Conservation (phyloP, 2,797 vertebrate genomes). For the Acanthopagrus latus region DNA sequence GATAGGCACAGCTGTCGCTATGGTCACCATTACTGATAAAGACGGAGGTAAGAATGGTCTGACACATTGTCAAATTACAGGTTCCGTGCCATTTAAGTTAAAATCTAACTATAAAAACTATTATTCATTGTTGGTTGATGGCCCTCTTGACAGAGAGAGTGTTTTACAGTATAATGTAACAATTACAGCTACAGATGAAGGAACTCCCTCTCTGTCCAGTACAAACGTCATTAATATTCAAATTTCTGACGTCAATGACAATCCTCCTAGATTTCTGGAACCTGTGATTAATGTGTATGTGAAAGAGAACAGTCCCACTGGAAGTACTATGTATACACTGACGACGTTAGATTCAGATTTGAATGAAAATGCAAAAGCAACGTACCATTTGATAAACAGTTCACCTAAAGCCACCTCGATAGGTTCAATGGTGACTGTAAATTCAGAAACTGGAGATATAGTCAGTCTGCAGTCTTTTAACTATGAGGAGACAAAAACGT, state of each 20-base stretch:
- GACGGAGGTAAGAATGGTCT: constrained; percentile 79
- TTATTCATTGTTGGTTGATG: constrained; percentile 79
- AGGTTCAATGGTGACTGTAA: constrained; percentile 86
- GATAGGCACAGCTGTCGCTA: constrained; percentile 74
- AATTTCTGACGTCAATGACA: constrained; percentile 80
- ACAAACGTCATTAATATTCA: constrained; percentile 64
- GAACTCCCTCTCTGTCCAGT: constrained; percentile 70
- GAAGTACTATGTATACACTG: constrained; percentile 60
- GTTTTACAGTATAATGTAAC: constrained; percentile 69
- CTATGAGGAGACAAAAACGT: constrained; percentile 68
- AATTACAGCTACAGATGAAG: constrained; percentile 75
- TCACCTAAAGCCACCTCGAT: constrained; percentile 79
- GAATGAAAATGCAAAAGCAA: constrained; percentile 85
- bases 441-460: constrained; percentile 83
- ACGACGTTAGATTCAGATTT: constrained; percentile 71
- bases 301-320: constrained; percentile 76
- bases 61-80: constrained; percentile 62
- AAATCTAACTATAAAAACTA: constrained; percentile 79
- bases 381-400: constrained; percentile 84
- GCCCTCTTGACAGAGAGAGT: constrained; percentile 75
- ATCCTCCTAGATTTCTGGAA: constrained; percentile 71
- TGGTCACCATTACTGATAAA: constrained; percentile 76
- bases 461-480: constrained; percentile 76
- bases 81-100: constrained; percentile 73
- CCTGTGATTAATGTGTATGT: constrained; percentile 66